Evolutionary conservation across 2,113 vertebrate genomes (phyloP).

Genomic region (Anser brachyrhynchus): DNA sequence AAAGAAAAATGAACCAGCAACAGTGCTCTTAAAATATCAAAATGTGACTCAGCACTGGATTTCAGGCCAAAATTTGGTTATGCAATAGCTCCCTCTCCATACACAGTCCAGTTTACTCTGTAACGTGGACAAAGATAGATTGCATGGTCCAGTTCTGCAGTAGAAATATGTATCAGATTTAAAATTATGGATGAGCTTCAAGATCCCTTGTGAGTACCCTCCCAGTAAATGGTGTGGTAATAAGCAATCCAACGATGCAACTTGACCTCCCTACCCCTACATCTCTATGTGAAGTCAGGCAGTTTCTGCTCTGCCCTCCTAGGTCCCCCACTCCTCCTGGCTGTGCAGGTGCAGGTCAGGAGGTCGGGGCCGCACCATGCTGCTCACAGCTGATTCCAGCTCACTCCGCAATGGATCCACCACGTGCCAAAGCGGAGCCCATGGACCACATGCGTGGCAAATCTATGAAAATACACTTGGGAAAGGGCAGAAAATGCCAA

Average conservation of each 20-base stretch:
- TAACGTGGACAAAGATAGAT: not conserved
- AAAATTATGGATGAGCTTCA: not conserved
- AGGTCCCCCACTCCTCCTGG: not conserved
- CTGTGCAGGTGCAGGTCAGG: not conserved
- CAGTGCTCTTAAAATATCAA: not conserved
- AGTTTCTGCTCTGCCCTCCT: not conserved
- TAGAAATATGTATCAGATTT: not conserved
- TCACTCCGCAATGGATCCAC: not conserved
- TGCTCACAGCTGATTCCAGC: not conserved
- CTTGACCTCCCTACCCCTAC: not conserved
- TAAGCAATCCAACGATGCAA: not conserved
- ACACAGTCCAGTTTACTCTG: not conserved
- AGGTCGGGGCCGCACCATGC: not conserved
- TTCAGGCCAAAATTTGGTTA: not conserved
- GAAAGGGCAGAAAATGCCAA: not conserved
- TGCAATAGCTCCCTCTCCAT: not conserved
- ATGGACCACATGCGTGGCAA: accelerated
- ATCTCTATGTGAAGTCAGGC: not conserved
- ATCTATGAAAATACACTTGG: not conserved
- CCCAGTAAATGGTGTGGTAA: not conserved
- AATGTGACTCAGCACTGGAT: not conserved
- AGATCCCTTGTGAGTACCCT: not conserved
- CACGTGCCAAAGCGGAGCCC: accelerated
- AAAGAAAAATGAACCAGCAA: not conserved
- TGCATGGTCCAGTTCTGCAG: not conserved